A percentile compares a stretch with the other conserved stretches of the same genome.
Evolutionary conservation across 2,113 vertebrate genomes (phyloP).

Genomic region (Gadus macrocephalus): DNA sequence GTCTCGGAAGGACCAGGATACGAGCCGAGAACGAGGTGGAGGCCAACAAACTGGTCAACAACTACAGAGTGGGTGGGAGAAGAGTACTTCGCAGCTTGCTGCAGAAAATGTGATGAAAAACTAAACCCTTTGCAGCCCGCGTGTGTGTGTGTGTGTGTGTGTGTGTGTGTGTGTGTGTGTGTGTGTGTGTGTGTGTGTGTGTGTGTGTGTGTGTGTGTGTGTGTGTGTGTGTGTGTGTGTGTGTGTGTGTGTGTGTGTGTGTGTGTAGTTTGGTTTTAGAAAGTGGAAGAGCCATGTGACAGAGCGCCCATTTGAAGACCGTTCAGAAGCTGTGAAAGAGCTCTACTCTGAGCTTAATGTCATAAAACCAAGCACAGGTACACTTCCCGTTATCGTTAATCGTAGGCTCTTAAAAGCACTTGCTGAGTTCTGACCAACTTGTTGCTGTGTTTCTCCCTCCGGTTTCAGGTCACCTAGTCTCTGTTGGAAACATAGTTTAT

Average conservation of each 20-base stretch:
- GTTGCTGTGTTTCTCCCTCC: constrained; percentile 9
- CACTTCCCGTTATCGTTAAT: constrained; percentile 12
- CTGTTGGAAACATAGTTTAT: constrained; percentile 77
- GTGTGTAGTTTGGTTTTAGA: constrained; percentile 83
- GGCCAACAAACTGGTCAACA: constrained; percentile 83
- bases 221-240: too few relatives aligned
- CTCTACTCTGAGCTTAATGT: constrained; percentile 82
- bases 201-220: too few relatives aligned
- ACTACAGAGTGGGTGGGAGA: constrained; percentile 71
- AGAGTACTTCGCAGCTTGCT: too few relatives aligned
- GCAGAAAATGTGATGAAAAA: too few relatives aligned
- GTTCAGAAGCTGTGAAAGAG: constrained; percentile 84
- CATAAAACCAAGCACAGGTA: constrained; percentile 70
- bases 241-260: background rate
- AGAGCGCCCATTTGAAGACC: constrained; percentile 75
- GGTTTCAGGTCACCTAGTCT: constrained; percentile 69
- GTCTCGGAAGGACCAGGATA: constrained; percentile 69
- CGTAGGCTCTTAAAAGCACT: background rate
- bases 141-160: background rate
- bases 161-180: too few relatives aligned
- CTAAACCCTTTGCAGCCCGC: background rate
- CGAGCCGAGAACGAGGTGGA: constrained; percentile 79
- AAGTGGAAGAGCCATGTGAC: constrained; percentile 93
- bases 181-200: background rate
- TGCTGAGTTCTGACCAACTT: background rate